Evolutionary conservation across 2,888 invertebrate genomes (phyloP).

Genomic region (Ichneumoninae sp.): DNA sequence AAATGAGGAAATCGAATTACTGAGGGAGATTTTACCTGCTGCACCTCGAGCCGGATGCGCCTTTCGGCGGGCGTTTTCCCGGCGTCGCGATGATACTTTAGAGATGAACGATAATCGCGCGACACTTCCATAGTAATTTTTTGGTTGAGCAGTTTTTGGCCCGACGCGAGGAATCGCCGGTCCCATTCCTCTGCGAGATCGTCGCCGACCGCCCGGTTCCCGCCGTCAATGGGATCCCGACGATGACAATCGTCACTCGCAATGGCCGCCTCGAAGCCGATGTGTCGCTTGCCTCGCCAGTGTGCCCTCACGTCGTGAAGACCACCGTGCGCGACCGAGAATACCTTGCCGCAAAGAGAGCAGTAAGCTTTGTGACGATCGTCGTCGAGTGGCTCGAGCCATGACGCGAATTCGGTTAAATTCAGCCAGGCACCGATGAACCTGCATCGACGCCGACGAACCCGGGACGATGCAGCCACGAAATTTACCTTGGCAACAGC

Average conservation of each 20-base stretch:
- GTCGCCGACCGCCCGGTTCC: constrained; percentile 1
- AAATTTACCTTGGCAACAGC: constrained; percentile 54
- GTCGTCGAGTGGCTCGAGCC: constrained; percentile 77
- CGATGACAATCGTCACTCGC: constrained; percentile 39
- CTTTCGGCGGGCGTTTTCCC: constrained; percentile 44
- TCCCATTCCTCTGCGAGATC: constrained; percentile 42
- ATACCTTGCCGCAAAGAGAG: constrained; percentile 78
- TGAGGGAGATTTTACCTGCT: constrained; percentile 56
- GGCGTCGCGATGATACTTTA: constrained; percentile 22
- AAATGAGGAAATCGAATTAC: constrained; percentile 8
- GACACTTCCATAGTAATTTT: constrained; percentile 43
- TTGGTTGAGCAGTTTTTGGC: background rate
- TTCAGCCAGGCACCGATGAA: constrained; percentile 77
- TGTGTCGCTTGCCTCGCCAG: constrained; percentile 81
- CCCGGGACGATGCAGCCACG: constrained; percentile 52
- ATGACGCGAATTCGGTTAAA: constrained; percentile 76
- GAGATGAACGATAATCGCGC: constrained; percentile 15
- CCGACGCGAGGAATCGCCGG: background rate
- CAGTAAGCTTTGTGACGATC: constrained; percentile 76
- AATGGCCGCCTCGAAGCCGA: constrained; percentile 74
- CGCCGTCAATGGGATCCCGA: background rate
- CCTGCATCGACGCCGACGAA: constrained; percentile 78
- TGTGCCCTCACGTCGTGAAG: constrained; percentile 79
- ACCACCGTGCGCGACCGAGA: constrained; percentile 79
- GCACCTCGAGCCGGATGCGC: constrained; percentile 46